phyloP scores from a whole-genome alignment of 2,888 invertebrate species.

The Escarpia spicata region DNA sequence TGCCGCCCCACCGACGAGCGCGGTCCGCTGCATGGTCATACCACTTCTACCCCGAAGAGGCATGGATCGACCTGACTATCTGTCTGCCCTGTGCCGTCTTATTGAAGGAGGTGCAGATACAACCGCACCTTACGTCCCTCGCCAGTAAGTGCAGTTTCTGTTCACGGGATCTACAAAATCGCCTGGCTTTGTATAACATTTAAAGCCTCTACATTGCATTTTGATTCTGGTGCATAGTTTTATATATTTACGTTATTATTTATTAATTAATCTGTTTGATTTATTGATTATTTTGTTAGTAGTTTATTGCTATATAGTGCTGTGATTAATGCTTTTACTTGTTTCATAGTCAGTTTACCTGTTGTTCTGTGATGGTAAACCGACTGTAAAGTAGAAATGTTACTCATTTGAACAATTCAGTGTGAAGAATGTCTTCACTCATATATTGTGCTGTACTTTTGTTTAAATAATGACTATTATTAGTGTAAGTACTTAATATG shows the following conservation, averaged over 20 bases:
- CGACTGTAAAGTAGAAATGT: too few species aligned
- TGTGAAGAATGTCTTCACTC: too few species aligned
- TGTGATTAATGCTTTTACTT: too few species aligned
- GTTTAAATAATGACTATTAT: too few species aligned
- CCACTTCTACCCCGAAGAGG: conserved; percentile 90
- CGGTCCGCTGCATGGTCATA: conserved; percentile 95
- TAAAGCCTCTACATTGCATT: not conserved
- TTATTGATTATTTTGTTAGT: too few species aligned
- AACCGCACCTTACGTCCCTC: conserved; percentile 61
- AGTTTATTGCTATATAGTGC: too few species aligned
- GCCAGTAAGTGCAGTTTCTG: conserved; percentile 64
- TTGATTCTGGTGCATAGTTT: not conserved
- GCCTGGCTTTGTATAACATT: not conserved
- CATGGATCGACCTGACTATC: conserved; percentile 85
- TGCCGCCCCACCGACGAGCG: conserved; percentile 83
- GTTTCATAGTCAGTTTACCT: too few species aligned
- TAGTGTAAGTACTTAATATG: too few species aligned
- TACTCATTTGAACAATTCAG: too few species aligned
- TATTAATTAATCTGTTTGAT: not conserved
- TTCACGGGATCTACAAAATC: not conserved
- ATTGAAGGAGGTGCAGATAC: conserved; percentile 80
- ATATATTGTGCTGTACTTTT: too few species aligned
- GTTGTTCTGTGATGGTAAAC: too few species aligned
- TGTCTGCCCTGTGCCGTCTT: conserved; percentile 88
- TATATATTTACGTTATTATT: not conserved